These are phyloP conservation scores for Diabrotica undecimpunctata DNA, from an alignment of 1,140 invertebrate genomes.

Conservation along the genomic window DNA sequence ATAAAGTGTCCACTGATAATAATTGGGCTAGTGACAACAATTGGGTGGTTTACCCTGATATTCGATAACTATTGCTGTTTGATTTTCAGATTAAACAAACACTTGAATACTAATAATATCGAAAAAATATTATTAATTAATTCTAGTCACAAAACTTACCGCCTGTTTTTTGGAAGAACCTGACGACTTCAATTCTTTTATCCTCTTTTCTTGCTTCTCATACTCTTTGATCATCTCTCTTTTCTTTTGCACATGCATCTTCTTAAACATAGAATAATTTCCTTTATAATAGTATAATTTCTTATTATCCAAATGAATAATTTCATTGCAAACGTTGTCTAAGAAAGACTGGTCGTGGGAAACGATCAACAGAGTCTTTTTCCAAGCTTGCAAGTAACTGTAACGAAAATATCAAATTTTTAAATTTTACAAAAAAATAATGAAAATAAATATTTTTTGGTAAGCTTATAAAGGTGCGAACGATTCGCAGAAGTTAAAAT, in stretches of 20 bases:
- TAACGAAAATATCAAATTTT: constrained; percentile 32
- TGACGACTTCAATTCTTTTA: constrained; percentile 91
- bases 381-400: constrained; percentile 94
- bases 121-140: too few relatives aligned
- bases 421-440: not conserved
- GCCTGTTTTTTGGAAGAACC: constrained; percentile 95
- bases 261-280: constrained; percentile 98
- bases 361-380: constrained; percentile 95
- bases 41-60: too few relatives aligned
- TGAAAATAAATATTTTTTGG: too few relatives aligned
- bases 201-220: constrained; percentile 94
- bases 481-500: too few relatives aligned
- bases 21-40: too few relatives aligned
- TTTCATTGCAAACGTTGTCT: constrained; percentile 98
- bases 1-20: too few relatives aligned
- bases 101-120: too few relatives aligned
- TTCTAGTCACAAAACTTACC: constrained; percentile 49
- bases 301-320: constrained; percentile 93
- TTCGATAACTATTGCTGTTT: too few relatives aligned
- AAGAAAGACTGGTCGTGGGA: constrained; percentile 99
- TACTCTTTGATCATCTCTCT: constrained; percentile 96
- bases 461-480: too few relatives aligned
- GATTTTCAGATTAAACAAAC: too few relatives aligned
- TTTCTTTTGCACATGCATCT: constrained; percentile 95
- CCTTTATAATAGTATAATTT: constrained; percentile 97